Evolutionary conservation across 2,113 vertebrate genomes (phyloP).

Genomic region (Siniperca chuatsi): DNA sequence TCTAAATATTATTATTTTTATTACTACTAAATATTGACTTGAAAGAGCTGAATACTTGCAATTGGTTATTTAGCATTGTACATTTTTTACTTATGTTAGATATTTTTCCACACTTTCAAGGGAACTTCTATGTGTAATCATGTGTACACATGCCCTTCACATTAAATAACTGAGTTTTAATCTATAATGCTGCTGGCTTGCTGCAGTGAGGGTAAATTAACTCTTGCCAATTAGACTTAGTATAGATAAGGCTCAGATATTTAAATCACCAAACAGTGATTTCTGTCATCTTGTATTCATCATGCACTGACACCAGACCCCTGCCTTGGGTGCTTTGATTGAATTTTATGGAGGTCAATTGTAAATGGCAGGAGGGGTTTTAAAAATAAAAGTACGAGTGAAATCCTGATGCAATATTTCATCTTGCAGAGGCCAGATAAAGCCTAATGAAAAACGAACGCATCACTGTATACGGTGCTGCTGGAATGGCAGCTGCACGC

Average conservation of each 20-base stretch:
- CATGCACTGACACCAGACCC: slow-evolving; percentile 41
- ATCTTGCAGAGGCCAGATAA: slow-evolving; percentile 53
- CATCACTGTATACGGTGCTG: slow-evolving; percentile 33
- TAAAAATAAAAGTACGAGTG: slow-evolving; percentile 57
- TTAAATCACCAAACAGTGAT: slow-evolving; percentile 52
- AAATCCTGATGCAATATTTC: slow-evolving; percentile 73
- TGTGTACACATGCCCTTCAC: slow-evolving; percentile 14
- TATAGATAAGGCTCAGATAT: slow-evolving; percentile 47
- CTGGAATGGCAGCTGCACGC: slow-evolving; percentile 54
- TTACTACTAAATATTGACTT: no score
- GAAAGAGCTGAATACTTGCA: no score
- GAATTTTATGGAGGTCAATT: slow-evolving; percentile 63
- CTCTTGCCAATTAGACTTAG: slow-evolving; percentile 55
- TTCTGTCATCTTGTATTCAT: slow-evolving; percentile 61
- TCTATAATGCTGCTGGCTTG: slow-evolving; percentile 23
- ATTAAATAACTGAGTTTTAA: slow-evolving; percentile 31
- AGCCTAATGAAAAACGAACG: slow-evolving; percentile 59
- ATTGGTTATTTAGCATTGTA: no score
- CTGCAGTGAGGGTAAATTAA: slow-evolving; percentile 45
- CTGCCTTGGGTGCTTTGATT: slow-evolving; percentile 33
- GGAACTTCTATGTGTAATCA: background rate
- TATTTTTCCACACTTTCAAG: background rate
- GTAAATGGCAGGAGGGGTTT: slow-evolving; percentile 47
- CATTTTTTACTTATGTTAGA: background rate
- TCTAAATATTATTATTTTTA: no score